Evolutionary conservation across 1,140 invertebrate genomes (phyloP).

Genomic region (Bradynema listronoti): DNA sequence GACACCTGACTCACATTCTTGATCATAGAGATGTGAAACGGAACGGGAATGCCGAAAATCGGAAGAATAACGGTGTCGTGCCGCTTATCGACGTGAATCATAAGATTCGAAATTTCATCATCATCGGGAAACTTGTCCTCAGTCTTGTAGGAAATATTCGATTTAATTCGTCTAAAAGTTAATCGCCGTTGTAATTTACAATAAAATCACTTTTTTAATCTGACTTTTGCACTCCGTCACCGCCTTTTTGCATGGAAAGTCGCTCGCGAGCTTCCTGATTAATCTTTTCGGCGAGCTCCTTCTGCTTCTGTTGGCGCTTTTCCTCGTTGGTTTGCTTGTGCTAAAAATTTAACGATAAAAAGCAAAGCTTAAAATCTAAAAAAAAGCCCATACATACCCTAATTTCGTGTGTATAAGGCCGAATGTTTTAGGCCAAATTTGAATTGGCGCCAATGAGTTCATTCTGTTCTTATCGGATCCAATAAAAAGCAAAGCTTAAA

Average conservation of each 20-base stretch:
- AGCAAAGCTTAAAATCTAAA: too few species aligned
- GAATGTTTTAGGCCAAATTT: too few species aligned
- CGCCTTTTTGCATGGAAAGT: constrained; percentile 72
- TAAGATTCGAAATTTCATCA: constrained; percentile 81
- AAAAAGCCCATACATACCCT: too few species aligned
- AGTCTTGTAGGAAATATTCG: constrained; percentile 88
- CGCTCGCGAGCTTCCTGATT: constrained; percentile 87
- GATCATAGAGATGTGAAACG: constrained; percentile 96
- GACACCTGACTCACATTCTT: constrained; percentile 63
- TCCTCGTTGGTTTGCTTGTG: constrained; percentile 90
- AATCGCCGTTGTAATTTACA: not conserved
- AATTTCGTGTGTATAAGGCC: too few species aligned
- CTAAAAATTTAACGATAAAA: constrained; percentile 11
- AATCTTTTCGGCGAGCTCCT: constrained; percentile 78
- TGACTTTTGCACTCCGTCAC: constrained; percentile 79
- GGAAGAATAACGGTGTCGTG: constrained; percentile 69
- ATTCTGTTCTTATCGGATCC: too few species aligned
- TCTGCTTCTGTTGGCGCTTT: constrained; percentile 90
- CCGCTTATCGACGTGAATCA: constrained; percentile 79
- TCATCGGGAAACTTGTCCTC: constrained; percentile 88
- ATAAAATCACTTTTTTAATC: constrained; percentile 14
- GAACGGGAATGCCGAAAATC: constrained; percentile 86
- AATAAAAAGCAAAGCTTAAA: too few species aligned
- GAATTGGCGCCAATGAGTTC: too few species aligned
- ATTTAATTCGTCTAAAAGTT: constrained; percentile 66